Base-by-base conservation (phyloP, 2,797 vertebrate species). In the Lates japonicus region DNA sequence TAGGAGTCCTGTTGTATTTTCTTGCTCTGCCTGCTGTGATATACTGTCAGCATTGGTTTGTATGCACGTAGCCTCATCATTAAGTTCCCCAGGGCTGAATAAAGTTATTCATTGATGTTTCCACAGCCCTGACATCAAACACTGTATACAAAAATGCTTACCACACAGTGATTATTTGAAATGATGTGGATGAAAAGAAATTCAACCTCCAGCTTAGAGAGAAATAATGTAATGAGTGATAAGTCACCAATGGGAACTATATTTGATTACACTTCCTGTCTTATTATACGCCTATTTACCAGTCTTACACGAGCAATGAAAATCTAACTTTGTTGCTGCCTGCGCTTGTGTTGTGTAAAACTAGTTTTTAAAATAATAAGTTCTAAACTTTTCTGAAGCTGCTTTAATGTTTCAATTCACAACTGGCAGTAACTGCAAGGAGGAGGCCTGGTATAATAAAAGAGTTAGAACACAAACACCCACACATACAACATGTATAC, bases 21-120 rank as follows among this genome's bases (percentile, higher is more conserved):
- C 5, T 46, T 48, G 39, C n/a, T 20, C 41, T 52, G 54, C 13
- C 52, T 49, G 37, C 46, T 35, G 42, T 49, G 49, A 70, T 70
- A 44, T 42, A 25, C 41, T 57, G 22, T 51, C 16, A 44, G 13
- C 54, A 57, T 58, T 35, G 25, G 7, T 73, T 66, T 72, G 19
- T 51, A 68, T 41, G 72, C 58, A 65, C 55, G 42, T 14, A 35
- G 42, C 29, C 68, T 70, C 35, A 66, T 71, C 77, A 83, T 29
- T 74, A 69, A 10, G 70, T 72, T 58, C 61, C 72, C 39, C 48
- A 12, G n/a, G 52, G 69, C 64, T 33, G 14, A 55, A 46, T 57
- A 63, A 80, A 84, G 35, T 76, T 62, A 76, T 58, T 68, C 58
- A 60, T 61, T 16, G 58, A 63, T 48, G 52, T 66, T 70, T 70